phyloP scores from a whole-genome alignment of 2,888 invertebrate species.

The Xanthia icteritia region DNA sequence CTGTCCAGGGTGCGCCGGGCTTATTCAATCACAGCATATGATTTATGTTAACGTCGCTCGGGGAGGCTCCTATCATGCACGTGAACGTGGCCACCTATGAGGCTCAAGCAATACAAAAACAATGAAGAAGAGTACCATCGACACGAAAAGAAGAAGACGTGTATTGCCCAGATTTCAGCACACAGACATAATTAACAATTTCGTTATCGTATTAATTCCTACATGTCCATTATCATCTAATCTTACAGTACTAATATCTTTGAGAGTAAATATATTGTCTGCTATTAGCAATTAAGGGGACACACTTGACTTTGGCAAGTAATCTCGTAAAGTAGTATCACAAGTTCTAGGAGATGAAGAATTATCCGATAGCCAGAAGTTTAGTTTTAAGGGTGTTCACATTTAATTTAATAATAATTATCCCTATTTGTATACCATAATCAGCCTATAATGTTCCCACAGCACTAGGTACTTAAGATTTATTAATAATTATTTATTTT shows the following conservation, averaged over 20 bases:
- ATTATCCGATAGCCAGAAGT: neutral
- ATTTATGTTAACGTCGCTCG: too few relatives aligned
- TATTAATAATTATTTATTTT: neutral
- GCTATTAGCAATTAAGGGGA: neutral
- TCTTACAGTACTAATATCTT: conserved; percentile 16
- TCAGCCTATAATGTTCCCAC: too few relatives aligned
- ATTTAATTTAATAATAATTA: neutral
- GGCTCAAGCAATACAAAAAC: neutral
- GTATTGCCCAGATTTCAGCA: neutral
- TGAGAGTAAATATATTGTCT: neutral
- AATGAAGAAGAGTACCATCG: neutral
- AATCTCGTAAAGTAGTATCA: neutral
- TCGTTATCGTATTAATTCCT: neutral
- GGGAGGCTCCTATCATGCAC: too few relatives aligned
- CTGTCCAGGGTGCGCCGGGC: too few relatives aligned
- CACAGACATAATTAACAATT: neutral
- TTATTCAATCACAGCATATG: too few relatives aligned
- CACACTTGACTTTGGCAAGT: neutral
- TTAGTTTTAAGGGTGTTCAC: neutral
- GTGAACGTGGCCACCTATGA: too few relatives aligned
- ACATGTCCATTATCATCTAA: conserved; percentile 10
- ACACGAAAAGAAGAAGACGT: neutral
- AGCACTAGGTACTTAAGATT: neutral
- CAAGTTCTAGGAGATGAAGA: neutral
- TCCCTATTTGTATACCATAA: neutral